Evolutionary conservation across 2,888 invertebrate species (phyloP), one percentile per base, ranked within the genome.

Genomic region (Hemithea aestivaria): DNA sequence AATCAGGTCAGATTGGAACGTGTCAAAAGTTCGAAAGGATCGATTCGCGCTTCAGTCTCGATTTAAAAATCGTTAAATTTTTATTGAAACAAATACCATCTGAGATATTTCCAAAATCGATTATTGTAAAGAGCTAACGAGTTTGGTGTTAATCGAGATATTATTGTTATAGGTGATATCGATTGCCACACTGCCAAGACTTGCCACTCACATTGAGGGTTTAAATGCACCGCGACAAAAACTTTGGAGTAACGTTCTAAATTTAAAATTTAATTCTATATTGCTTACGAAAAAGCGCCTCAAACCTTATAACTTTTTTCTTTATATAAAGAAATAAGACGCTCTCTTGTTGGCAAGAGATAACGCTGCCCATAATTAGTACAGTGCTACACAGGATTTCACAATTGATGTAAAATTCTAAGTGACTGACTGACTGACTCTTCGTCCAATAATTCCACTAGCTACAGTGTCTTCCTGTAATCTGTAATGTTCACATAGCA

Each of bases 21-120:
- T 77, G 83, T 82, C 81, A 83, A 76, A 68, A 75, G 74, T 77
- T 72, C 65, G 73, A 74, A 74, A 75, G 67, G 63, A 65, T 62
- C 60, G 52, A 62, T 62, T 52, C 45, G 51, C 53, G 62, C 51
- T 49, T 51, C 45, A 58, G 34, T 45, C 59, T 68, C 77, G 67
- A 73, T 81, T 72, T 75, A 79, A 81, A 76, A 69, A 49, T 65
- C 74, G 68, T 83, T 78, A 82, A 80, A 65, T 44, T 66, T 78
- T 70, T 80, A 79, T 73, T 62, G 57, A 60, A 50, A 45, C 54
- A 62, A 69, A 66, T 66, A 60, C 51, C 55, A 58, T 53, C 53
- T 35, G 46, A 50, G 58, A 57, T 60, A 53, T 55, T 63, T 60
- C 51, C 51, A 43, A 53, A 53, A 45, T 45, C 48, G 47, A 47